Evolutionary conservation across 2,113 vertebrate species (phyloP).

Genomic region (Anseranas semipalmata): DNA sequence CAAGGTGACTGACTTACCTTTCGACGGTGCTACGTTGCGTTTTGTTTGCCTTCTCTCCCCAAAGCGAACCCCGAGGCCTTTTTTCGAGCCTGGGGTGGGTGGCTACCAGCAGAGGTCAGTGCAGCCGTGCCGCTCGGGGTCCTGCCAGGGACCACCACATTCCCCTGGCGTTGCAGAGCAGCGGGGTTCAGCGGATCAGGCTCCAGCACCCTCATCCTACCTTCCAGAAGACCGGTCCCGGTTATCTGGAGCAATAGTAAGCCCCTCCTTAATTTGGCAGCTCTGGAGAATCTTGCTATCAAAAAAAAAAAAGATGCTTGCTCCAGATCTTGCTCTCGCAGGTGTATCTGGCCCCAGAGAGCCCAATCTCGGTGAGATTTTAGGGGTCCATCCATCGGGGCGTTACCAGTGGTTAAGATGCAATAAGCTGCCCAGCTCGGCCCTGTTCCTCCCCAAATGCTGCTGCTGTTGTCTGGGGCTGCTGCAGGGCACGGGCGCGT

Average conservation of each 20-base stretch:
- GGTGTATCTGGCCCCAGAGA: neutral
- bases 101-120: neutral
- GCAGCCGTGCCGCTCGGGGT: no score
- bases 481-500: neutral
- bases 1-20: neutral
- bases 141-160: no score
- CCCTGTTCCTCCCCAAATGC: neutral
- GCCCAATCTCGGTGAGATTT: neutral
- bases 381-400: accelerated
- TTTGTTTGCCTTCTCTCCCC: neutral
- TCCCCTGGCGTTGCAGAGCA: neutral
- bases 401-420: neutral
- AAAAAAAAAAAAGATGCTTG: neutral
- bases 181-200: neutral
- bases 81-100: neutral
- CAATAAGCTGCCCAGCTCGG: neutral
- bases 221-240: neutral
- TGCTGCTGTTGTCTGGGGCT: neutral
- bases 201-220: neutral
- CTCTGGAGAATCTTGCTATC: neutral
- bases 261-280: neutral
- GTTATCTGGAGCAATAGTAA: neutral
- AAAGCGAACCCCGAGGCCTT: neutral
- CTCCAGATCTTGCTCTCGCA: neutral
- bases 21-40: accelerated